phyloP scores from a whole-genome alignment of 1,140 invertebrate genomes.

The Drosophila ambigua region DNA sequence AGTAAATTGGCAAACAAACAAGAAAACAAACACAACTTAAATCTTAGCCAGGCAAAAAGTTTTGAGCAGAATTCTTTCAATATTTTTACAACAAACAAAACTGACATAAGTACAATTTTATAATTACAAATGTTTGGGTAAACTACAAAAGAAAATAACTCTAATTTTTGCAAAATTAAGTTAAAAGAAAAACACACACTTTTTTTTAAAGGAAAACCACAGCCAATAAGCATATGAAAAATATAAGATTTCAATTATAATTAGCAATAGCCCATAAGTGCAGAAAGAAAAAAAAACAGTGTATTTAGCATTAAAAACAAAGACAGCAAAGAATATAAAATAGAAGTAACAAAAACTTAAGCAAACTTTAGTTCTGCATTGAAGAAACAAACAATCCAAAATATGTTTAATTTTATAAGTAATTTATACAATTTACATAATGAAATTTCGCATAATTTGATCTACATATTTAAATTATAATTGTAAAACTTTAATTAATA shows the following conservation, averaged over 20 bases:
- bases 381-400: constrained; percentile 35
- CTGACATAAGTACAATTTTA: constrained; percentile 75
- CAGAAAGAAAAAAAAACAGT: constrained; percentile 37
- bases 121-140: constrained; percentile 38
- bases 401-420: constrained; percentile 56
- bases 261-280: constrained; percentile 81
- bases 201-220: constrained; percentile 41
- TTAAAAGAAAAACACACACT: constrained; percentile 11
- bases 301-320: constrained; percentile 59
- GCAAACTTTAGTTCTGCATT: constrained; percentile 48
- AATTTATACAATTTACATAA: constrained; percentile 39
- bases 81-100: constrained; percentile 68
- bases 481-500: constrained; percentile 56
- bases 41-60: constrained; percentile 49
- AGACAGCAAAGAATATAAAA: constrained; percentile 43
- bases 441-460: constrained; percentile 49
- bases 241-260: constrained; percentile 59
- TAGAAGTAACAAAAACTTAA: constrained; percentile 57
- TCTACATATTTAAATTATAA: constrained; percentile 39
- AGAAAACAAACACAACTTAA: constrained; percentile 23
- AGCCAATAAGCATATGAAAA: constrained; percentile 74
- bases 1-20: constrained; percentile 63
- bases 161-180: constrained; percentile 37
- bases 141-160: constrained; percentile 33
- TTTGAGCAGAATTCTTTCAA: constrained; percentile 52